Evolutionary conservation across 2,113 vertebrate species (phyloP), one percentile per base, ranked within the genome.

Genomic region (Porphyrio hochstetteri): DNA sequence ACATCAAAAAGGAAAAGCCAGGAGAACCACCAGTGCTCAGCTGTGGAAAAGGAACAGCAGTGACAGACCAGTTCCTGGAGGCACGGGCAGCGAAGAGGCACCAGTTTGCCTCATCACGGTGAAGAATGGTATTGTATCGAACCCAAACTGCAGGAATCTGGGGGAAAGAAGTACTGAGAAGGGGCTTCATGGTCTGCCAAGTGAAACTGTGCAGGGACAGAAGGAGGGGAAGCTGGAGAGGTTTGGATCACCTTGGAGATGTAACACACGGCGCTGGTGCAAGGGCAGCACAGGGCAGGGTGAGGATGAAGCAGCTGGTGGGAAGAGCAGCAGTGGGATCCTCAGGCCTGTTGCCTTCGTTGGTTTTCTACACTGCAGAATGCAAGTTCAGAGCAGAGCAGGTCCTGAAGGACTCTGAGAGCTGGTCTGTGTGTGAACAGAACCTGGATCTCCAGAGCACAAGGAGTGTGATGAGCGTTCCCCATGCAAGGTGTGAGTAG

Each of bases 31-130:
- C 82, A 53, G 72, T 0, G 67, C 76, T n/a, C 31, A 10, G 61
- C 25, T 3, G 29, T 28, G 27, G 46, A 74, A 7, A 27, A 38
- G 72, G 68, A 82, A 1, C 69, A 35, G 69, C 44, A 33, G 9
- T 2, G 2, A 16, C 0, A 0, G 25, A 14, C 33, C 65, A 6
- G 1, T 13, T 76, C 87, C 85, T 68, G 80, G 59, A 36, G 16
- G 21, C 48, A 48, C 48, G 7, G 44, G 44, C 7, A 0, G 77
- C 2, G 19, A 28, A 56, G 20, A 18, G 21, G 36, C 55, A 13
- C 17, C 28, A 40, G 11, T 19, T 55, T 50, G 60, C n/a, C 35
- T 50, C 33, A 2, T 3, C 0, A 2, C 0, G 3, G 28, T 36
- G 33, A 53, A 60, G 70, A 65, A 5, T n/a, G 36, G 42, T 20